Evolutionary conservation across 2,888 invertebrate species (phyloP), one percentile per base, ranked within the genome.

Genomic region (Synanthedon andrenaeformis): DNA sequence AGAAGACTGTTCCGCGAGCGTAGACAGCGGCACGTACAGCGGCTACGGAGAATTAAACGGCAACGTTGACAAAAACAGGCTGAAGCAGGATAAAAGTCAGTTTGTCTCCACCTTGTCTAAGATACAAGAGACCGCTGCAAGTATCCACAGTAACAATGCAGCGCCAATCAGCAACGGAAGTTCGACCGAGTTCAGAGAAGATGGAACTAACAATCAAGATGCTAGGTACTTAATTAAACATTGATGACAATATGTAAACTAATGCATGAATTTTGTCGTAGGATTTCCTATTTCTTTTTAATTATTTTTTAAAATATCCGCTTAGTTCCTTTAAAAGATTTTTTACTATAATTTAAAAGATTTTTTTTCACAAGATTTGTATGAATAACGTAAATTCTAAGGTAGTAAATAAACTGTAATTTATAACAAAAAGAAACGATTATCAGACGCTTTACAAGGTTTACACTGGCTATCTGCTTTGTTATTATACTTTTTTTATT

Each of bases 31-130:
- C 48, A 86, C 83, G 0, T 86, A 70, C 58, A 86, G 86, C 56
- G 82, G 81, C 14, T 86, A 86, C 53, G 84, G 85, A 11, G 86
- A 87, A 68, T 74, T 85, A 5, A 86, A 86, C 56, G 86, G 86
- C 52, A 75, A 77, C 57, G 67, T 60, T 41, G 86, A 86, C 52
- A 84, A 80, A 58, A 73, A 64, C 64, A 76, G 76, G 62, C 66
- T 70, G 59, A 86, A 84, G 64, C 82, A 75, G 59, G 89, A 88
- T 56, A 88, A 82, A 60, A 75, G 64, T 60, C 80, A 85, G 53
- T 92, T 91, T 62, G 89, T 91, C 41, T 85, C 90, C 52, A 91
- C 91, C 0, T 68, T 92, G 53, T 89, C 90, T 45, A 89, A 91
- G 65, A 92, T 92, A 74, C 91, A 91, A 58, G 92, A 91, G 67